phyloP scores from a whole-genome alignment of 2,888 invertebrate genomes.

The Eueremaeus valkanovi region DNA sequence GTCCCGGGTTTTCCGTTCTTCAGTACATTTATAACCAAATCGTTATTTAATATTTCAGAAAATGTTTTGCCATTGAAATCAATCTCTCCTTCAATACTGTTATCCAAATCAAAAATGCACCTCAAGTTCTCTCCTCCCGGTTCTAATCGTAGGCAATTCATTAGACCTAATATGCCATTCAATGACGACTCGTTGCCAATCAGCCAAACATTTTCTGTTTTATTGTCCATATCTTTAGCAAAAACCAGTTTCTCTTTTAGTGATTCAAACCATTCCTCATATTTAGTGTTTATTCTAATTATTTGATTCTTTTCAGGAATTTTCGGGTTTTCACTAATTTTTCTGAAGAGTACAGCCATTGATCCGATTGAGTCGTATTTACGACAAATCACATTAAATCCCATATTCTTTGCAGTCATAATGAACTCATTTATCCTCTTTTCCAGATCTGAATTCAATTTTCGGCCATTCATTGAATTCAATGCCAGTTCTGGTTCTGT shows the following conservation, averaged over 20 bases:
- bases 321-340: slow-evolving; percentile 48
- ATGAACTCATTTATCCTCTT: not conserved
- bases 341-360: slow-evolving; percentile 62
- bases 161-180: slow-evolving; percentile 56
- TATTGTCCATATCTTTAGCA: slow-evolving; percentile 36
- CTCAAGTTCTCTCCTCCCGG: slow-evolving; percentile 50
- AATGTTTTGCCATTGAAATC: slow-evolving; percentile 25
- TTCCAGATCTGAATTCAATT: not conserved
- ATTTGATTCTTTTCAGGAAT: slow-evolving; percentile 29
- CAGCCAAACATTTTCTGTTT: slow-evolving; percentile 55
- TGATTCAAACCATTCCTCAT: slow-evolving; percentile 67
- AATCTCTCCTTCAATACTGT: slow-evolving; percentile 49
- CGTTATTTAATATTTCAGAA: slow-evolving; percentile 50
- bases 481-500: slow-evolving; percentile 1
- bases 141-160: slow-evolving; percentile 55
- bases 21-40: slow-evolving; percentile 58
- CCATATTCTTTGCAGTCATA: not conserved
- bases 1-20: slow-evolving; percentile 65
- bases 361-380: slow-evolving; percentile 62
- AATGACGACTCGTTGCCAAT: slow-evolving; percentile 50
- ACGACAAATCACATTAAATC: slow-evolving; percentile 49
- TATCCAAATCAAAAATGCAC: slow-evolving; percentile 41
- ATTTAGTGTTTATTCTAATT: slow-evolving; percentile 35
- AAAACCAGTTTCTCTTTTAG: slow-evolving; percentile 59
- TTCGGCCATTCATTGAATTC: not conserved